Conservation (phyloP, 2,113 vertebrate species). For the Tetrao urogallus region DNA sequence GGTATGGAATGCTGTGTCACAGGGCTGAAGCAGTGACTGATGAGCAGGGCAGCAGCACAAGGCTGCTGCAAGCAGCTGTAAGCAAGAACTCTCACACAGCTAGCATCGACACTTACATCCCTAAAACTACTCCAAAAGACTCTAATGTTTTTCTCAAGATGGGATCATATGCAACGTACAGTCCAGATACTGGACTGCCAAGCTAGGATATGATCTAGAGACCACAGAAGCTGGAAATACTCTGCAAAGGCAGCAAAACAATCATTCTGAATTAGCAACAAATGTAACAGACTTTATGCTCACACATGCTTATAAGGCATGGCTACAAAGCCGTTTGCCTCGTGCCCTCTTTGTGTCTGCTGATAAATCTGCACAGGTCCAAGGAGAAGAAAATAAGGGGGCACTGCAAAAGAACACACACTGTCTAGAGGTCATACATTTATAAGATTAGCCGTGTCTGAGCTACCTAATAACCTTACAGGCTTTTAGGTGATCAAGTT, state of each 20-base stretch:
- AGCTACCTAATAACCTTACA: conserved; percentile 53
- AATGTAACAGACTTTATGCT: not conserved
- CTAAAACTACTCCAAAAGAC: not conserved
- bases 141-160: not conserved
- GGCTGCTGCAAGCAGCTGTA: not conserved
- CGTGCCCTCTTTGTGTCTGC: not conserved
- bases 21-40: not conserved
- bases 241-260: not conserved
- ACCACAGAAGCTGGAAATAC: not conserved
- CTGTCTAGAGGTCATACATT: conserved; percentile 12
- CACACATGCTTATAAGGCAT: not conserved
- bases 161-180: not conserved
- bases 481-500: conserved; percentile 39
- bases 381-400: not conserved
- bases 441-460: conserved; percentile 47
- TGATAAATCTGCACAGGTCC: not conserved
- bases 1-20: not conserved
- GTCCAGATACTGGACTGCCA: not conserved
- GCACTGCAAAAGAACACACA: not conserved
- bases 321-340: not conserved
- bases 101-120: not conserved
- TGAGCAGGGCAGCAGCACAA: not conserved
- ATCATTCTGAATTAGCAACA: not conserved
- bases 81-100: not conserved
- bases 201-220: not conserved